Conservation (phyloP, 1,140 invertebrate genomes). For the Drosophila nigromelanica region DNA sequence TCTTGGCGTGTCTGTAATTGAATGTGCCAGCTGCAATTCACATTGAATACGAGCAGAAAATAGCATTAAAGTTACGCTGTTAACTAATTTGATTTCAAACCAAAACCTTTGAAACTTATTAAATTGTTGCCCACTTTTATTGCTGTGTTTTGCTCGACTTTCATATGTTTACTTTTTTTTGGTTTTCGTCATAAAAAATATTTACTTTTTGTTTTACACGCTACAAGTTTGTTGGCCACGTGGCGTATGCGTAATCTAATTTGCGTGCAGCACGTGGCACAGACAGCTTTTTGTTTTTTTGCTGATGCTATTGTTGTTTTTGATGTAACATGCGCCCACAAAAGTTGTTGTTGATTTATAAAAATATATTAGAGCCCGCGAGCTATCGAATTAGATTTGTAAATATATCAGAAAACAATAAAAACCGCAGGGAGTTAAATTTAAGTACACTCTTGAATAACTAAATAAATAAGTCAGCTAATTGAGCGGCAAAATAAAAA, state of each 20-base stretch:
- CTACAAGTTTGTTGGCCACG: constrained; percentile 23
- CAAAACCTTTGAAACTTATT: constrained; percentile 47
- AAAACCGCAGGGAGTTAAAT: constrained; percentile 11
- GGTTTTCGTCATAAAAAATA: constrained; percentile 32
- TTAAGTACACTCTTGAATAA: background rate
- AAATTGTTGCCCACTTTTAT: constrained; percentile 32
- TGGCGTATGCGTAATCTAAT: constrained; percentile 70
- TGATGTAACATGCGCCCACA: no score
- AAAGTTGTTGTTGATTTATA: constrained; percentile 35
- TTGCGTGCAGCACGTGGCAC: constrained; percentile 64
- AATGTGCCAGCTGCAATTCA: constrained; percentile 12
- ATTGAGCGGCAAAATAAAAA: background rate
- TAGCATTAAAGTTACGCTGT: constrained; percentile 9
- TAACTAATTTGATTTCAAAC: constrained; percentile 32
- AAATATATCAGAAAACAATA: constrained; percentile 45
- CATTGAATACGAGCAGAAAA: constrained; percentile 6
- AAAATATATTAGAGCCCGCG: constrained; percentile 50
- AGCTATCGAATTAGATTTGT: constrained; percentile 49
- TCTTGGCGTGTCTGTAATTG: constrained; percentile 32
- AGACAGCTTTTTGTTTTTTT: constrained; percentile 16
- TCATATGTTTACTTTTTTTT: constrained; percentile 3
- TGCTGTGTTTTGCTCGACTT: background rate
- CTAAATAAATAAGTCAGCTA: background rate
- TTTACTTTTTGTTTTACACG: constrained; percentile 20
- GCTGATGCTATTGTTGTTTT: background rate